Evolutionary conservation across 2,797 vertebrate species (phyloP).

Genomic region (Spinibarbus caldwelli): DNA sequence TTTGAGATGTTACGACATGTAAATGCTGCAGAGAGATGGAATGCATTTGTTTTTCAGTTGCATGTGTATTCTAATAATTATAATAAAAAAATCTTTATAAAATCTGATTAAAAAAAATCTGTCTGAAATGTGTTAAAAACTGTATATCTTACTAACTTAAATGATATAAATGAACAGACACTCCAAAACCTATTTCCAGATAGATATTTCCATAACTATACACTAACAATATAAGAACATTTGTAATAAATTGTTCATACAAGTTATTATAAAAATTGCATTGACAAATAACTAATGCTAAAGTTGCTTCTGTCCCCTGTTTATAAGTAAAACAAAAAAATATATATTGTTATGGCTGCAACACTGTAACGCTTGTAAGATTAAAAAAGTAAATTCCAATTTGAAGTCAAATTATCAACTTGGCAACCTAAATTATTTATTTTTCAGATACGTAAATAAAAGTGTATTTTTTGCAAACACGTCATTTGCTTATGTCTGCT

Average conservation of each 20-base stretch:
- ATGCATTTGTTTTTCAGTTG: not conserved
- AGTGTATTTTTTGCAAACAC: not conserved
- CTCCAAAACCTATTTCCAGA: not conserved
- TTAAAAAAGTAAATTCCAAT: not conserved
- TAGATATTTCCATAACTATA: not conserved
- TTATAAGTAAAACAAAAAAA: not conserved
- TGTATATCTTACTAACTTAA: not conserved
- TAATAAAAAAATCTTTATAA: too few relatives aligned
- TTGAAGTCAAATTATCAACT: not conserved
- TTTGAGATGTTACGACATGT: not conserved
- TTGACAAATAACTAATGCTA: not conserved
- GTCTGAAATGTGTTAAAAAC: not conserved
- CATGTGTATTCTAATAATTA: not conserved
- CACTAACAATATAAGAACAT: not conserved
- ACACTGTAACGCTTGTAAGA: not conserved
- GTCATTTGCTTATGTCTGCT: not conserved
- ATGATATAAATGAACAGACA: not conserved
- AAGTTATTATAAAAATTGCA: not conserved
- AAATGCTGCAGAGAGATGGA: constrained; percentile 8
- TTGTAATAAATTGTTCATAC: not conserved
- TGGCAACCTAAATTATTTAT: not conserved
- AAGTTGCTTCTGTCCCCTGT: not conserved
- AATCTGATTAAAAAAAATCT: not conserved
- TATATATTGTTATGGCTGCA: not conserved
- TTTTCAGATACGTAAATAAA: not conserved